Evolutionary conservation across 1,140 invertebrate species (phyloP).

Genomic region (Stegodyphus dumicola): DNA sequence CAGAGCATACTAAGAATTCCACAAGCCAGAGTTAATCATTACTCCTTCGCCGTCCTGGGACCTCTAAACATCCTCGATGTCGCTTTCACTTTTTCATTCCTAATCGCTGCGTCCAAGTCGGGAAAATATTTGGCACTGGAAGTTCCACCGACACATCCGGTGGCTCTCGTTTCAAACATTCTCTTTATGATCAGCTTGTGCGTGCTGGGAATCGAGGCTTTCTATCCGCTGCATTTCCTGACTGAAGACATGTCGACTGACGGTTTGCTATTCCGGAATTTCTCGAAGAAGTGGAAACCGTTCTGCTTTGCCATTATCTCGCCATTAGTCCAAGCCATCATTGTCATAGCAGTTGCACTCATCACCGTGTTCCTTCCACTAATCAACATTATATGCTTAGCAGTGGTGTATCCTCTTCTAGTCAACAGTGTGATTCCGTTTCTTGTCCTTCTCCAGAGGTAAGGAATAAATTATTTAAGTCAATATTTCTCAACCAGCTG

Average conservation of each 20-base stretch:
- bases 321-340: background rate
- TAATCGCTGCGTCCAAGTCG: background rate
- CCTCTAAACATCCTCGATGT: slow-evolving; percentile 25
- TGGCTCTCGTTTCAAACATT: slow-evolving; percentile 5
- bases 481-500: too few relatives aligned
- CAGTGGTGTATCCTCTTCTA: slow-evolving; percentile 18
- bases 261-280: slow-evolving; percentile 29
- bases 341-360: background rate
- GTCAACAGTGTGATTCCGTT: slow-evolving; percentile 29
- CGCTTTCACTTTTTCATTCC: background rate
- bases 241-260: slow-evolving; percentile 41
- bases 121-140: background rate
- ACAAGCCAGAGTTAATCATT: background rate
- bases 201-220: slow-evolving; percentile 9
- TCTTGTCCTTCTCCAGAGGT: slow-evolving; percentile 43
- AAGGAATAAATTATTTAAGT: background rate
- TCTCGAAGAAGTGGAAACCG: slow-evolving; percentile 43
- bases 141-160: too few relatives aligned
- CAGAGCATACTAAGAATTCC: slow-evolving; percentile 29
- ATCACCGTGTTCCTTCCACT: background rate
- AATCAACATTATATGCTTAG: background rate
- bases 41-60: slow-evolving; percentile 1
- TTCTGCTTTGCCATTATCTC: slow-evolving; percentile 19
- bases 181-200: slow-evolving; percentile 11
- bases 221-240: slow-evolving; percentile 18